phyloP scores from a whole-genome alignment of 2,113 vertebrate genomes.

The Grammomys surdaster region DNA sequence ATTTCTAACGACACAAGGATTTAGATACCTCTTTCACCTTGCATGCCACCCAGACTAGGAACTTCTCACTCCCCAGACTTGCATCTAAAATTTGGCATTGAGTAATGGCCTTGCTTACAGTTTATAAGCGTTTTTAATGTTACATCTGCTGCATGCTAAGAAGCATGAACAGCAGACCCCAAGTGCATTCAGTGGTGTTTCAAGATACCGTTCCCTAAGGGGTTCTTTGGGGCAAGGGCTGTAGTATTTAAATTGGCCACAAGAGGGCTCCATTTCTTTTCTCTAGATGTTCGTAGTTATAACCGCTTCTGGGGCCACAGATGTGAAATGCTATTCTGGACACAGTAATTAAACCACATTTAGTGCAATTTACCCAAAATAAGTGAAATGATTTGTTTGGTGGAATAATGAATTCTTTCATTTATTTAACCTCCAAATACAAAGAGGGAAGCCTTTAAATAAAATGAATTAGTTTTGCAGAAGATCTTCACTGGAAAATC shows the following conservation, averaged over 20 bases:
- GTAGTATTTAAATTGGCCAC: background rate
- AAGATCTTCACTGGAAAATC: slow-evolving; percentile 1
- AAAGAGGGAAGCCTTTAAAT: slow-evolving; percentile 67
- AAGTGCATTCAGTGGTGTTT: background rate
- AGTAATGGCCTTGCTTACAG: background rate
- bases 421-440: slow-evolving; percentile 60
- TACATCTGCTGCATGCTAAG: background rate
- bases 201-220: background rate
- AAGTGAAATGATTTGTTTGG: slow-evolving; percentile 74
- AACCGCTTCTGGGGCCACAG: slow-evolving; percentile 70
- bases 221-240: background rate
- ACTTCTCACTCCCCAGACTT: background rate
- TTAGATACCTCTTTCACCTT: background rate
- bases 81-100: background rate
- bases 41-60: background rate
- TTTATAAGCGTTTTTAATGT: background rate
- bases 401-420: slow-evolving; percentile 65
- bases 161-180: background rate
- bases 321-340: slow-evolving; percentile 79
- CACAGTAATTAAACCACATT: slow-evolving; percentile 75
- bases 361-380: slow-evolving; percentile 80
- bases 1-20: background rate
- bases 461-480: slow-evolving; percentile 60
- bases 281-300: background rate
- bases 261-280: slow-evolving; percentile 59